Base-by-base conservation (phyloP, 2,888 invertebrate species). In the Poecilobothrus nobilitatus region DNA sequence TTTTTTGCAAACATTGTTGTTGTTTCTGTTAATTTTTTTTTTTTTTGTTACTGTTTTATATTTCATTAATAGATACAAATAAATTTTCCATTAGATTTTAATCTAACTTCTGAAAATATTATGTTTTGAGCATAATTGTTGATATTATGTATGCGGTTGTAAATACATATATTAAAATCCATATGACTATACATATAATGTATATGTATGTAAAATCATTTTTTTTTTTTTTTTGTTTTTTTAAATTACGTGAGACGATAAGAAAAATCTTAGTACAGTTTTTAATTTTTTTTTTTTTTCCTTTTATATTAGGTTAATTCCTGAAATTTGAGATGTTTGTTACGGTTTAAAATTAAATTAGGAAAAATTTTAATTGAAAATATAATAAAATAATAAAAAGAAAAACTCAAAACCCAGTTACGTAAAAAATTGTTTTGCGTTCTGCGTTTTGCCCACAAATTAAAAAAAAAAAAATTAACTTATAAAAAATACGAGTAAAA, bases 391-490 rank as follows among this genome's bases (percentile, higher is more conserved):
- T 41, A 8, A 9, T 5, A 27, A 27, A 27, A 41, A 41, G 15
- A 41, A 41, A 41, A 41, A 41, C 15, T 41, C 2, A 6, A 41
- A 41, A 41, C 41, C 9, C 41, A 12, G n/a, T 53, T 53, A 53
- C 53, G 18, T 53, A 53, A 53, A 27, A 27, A 41, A 18, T 53
- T 53, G 15, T 1, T 53, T 53, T 53, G 53, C 53, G 53, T 53
- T 53, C 53, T 53, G 53, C 53, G 53, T 53, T 53, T 15, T 53
- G 53, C 53, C 53, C 53, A 53, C 53, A 53, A 53, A 53, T 18
- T 53, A 15, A 53, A n/a, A n/a, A 18, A 53, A 53, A 53, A 18
- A 53, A 10, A 37, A 37, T 8, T 37, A 10, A 37, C 9, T 37
- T 5, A 37, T 7, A 37, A 2, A 37, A 37, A 37, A 37, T 37